Evolutionary conservation across 2,797 vertebrate species (phyloP).

Genomic region (Cuniculus paca): DNA sequence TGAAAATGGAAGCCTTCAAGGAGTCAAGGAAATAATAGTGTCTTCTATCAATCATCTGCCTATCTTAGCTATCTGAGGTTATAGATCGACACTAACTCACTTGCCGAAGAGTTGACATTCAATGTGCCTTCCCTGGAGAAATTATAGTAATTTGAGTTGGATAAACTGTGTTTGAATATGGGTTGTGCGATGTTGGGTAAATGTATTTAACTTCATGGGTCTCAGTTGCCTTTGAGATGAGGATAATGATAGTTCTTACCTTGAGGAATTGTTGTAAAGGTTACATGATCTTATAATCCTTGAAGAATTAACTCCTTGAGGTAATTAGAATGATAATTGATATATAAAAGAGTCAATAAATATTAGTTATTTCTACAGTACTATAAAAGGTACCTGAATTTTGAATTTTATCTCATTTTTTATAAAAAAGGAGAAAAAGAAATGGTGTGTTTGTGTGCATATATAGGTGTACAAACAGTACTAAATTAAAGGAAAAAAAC

Average conservation of each 20-base stretch:
- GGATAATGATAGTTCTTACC: not conserved
- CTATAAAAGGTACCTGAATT: not conserved
- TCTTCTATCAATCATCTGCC: not conserved
- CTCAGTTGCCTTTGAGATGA: conserved; percentile 25
- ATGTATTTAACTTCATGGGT: not conserved
- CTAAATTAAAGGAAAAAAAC: conserved; percentile 18
- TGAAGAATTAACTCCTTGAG: not conserved
- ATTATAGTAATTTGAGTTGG: not conserved
- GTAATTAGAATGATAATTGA: not conserved
- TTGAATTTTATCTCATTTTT: not conserved
- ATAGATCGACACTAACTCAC: not conserved
- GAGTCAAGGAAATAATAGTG: not conserved
- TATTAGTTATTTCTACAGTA: not conserved
- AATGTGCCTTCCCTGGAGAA: not conserved
- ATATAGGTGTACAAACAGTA: not conserved
- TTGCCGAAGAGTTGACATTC: not conserved
- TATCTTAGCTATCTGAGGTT: not conserved
- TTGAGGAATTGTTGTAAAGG: not conserved
- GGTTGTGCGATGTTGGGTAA: not conserved
- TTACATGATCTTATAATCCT: not conserved
- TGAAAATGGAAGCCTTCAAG: not conserved
- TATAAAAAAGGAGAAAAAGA: conserved; percentile 16
- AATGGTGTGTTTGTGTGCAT: not conserved
- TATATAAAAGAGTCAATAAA: not conserved
- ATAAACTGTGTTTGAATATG: not conserved